Base-by-base conservation (phyloP, 2,113 vertebrate species). In the Taurulus bubalis region DNA sequence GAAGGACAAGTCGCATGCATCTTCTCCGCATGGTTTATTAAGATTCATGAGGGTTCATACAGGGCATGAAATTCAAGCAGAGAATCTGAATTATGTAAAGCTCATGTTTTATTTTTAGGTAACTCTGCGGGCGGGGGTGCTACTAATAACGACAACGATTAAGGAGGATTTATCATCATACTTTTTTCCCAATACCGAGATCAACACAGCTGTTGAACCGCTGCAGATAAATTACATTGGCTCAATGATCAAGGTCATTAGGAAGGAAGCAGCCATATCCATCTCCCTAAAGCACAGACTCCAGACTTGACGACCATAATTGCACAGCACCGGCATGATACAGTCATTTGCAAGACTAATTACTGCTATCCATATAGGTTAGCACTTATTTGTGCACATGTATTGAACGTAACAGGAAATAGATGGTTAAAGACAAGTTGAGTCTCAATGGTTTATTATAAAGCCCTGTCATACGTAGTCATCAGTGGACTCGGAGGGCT, bases 321-420 rank as follows among this genome's bases (percentile, higher is more conserved):
- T 79, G 14, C 74, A 58, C 26, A 14, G 45, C 55, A 69, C n/a
- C 38, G 47, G 34, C 24, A 14, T 26, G 45, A 36, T 24, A n/a
- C 66, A 47, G 71, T 75, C 7, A 82, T 85, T 74, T 60, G 32
- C 38, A 38, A n/a, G n/a, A 76, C 16, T 67, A 73, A 85, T 82
- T 62, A 22, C n/a, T 7, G 7, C 42, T 28, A 4, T 47, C 20
- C 3, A 36, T 56, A 20, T 16, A 36, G 22, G 59, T 64, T 11
- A 64, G 47, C 22, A 1, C 30, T 56, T 69, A 18, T 65, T 32
- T 53, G 55, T 71, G 77, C 34, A 53, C 58, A 66, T 47, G 34
- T 49, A 65, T 45, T 64, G 18, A 70, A 15, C 28, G 9, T 60
- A 65, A 49, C 64, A 40, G 69, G 14, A 26, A 71, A 71, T 71